Conservation (phyloP, 2,888 invertebrate genomes). For the Andrena flavipes region DNA sequence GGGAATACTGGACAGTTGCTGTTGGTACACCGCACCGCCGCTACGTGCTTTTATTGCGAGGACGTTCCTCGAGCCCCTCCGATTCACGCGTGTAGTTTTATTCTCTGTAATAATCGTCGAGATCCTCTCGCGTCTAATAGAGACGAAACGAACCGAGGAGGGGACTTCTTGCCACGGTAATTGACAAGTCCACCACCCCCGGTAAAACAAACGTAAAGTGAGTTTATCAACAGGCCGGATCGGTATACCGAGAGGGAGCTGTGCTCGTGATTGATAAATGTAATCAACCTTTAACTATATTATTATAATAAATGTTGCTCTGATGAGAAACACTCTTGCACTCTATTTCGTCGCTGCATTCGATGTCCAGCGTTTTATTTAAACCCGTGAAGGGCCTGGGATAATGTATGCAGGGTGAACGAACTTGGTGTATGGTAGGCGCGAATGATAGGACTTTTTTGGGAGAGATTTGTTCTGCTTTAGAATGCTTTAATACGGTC, state of each 20-base stretch:
- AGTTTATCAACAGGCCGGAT: conserved; percentile 22
- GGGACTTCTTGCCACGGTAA: conserved; percentile 34
- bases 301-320: conserved; percentile 1
- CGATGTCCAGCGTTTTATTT: too few species aligned
- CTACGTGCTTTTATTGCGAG: conserved; percentile 81
- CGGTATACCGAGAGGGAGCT: neutral
- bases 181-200: conserved; percentile 35
- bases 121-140: conserved; percentile 53
- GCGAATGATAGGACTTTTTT: too few species aligned
- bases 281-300: neutral
- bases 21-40: conserved; percentile 78
- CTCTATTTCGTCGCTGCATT: conserved; percentile 2
- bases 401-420: too few species aligned
- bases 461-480: too few species aligned
- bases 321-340: neutral
- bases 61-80: conserved; percentile 64
- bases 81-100: conserved; percentile 58
- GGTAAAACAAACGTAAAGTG: conserved; percentile 29
- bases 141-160: conserved; percentile 36
- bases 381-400: too few species aligned
- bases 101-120: conserved; percentile 56
- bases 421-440: too few species aligned
- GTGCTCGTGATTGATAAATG: conserved; percentile 30
- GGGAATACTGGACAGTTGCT: conserved; percentile 80
- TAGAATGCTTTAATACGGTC: too few species aligned